Percentiles rank a stretch among this genome's conserved stretches.
Evolutionary conservation across 2,888 invertebrate genomes (phyloP).

Genomic region (Congeria kusceri): DNA sequence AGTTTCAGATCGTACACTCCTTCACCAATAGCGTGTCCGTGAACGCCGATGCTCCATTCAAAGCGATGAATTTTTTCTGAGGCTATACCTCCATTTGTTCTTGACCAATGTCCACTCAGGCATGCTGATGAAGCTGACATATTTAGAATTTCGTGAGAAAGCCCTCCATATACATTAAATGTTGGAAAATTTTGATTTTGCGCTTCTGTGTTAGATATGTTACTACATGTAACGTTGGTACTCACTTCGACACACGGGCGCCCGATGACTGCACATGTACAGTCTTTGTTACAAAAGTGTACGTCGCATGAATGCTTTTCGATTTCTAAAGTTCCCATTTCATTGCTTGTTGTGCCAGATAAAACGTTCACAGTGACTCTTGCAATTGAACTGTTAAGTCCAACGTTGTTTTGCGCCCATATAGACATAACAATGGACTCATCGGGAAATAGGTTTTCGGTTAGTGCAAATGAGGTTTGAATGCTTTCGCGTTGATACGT

Average conservation of each 20-base stretch:
- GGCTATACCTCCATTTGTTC: neutral
- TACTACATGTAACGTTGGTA: slow-evolving; percentile 9
- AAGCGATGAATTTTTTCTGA: slow-evolving; percentile 22
- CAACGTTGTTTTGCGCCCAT: slow-evolving; percentile 62
- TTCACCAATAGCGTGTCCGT: slow-evolving; percentile 35
- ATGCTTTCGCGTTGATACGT: neutral
- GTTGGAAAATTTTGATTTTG: neutral
- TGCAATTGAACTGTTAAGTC: slow-evolving; percentile 34
- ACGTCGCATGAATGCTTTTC: slow-evolving; percentile 57
- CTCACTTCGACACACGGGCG: slow-evolving; percentile 37
- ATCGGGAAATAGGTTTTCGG: slow-evolving; percentile 14
- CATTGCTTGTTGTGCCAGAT: slow-evolving; percentile 1
- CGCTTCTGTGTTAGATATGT: neutral
- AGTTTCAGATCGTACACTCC: slow-evolving; percentile 46
- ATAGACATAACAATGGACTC: slow-evolving; percentile 51
- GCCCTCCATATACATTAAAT: slow-evolving; percentile 1
- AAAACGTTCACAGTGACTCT: slow-evolving; percentile 18
- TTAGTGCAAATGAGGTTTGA: slow-evolving; percentile 13
- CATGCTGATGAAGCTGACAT: slow-evolving; percentile 42
- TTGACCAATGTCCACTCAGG: slow-evolving; percentile 30
- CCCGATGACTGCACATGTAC: slow-evolving; percentile 60
- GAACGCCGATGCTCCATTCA: slow-evolving; percentile 62
- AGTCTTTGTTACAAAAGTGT: slow-evolving; percentile 58
- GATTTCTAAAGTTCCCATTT: slow-evolving; percentile 29
- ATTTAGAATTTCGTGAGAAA: neutral